Conservation (phyloP, 2,888 invertebrate species). For the Drosophila tanythrix region DNA sequence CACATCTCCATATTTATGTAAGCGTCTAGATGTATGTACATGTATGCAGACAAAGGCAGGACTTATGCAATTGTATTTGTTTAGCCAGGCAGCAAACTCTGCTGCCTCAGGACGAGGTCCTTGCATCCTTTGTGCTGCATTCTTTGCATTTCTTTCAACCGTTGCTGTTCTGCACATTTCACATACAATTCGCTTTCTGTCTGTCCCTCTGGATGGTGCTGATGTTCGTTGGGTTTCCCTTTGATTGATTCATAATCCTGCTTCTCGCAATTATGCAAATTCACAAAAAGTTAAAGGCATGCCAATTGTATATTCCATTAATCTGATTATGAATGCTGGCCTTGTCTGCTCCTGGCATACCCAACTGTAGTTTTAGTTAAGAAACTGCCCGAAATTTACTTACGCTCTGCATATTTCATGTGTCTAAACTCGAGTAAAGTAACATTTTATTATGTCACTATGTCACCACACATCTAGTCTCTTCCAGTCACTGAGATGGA, state of each 20-base stretch:
- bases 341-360: slow-evolving; percentile 5
- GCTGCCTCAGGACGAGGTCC: slow-evolving; percentile 26
- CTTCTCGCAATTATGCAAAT: slow-evolving; percentile 66
- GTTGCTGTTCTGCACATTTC: slow-evolving; percentile 60
- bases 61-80: slow-evolving; percentile 78
- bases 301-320: slow-evolving; percentile 56
- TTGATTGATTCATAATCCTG: slow-evolving; percentile 72
- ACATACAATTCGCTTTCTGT: slow-evolving; percentile 44
- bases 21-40: not conserved
- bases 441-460: slow-evolving; percentile 80
- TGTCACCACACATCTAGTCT: slow-evolving; percentile 63
- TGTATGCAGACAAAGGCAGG: slow-evolving; percentile 39
- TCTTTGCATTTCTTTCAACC: slow-evolving; percentile 45
- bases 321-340: slow-evolving; percentile 34
- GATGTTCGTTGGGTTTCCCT: not conserved
- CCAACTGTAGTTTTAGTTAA: slow-evolving; percentile 10
- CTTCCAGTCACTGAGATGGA: slow-evolving; percentile 1
- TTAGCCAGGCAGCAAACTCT: slow-evolving; percentile 49
- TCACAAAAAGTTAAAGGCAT: slow-evolving; percentile 35
- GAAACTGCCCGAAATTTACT: slow-evolving; percentile 6
- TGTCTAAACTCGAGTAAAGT: slow-evolving; percentile 45
- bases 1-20: slow-evolving; percentile 50
- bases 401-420: slow-evolving; percentile 12
- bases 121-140: slow-evolving; percentile 16
- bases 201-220: not conserved